These are phyloP conservation scores for Mus caroli DNA, from an alignment of 2,797 vertebrate species.

Conservation along the genomic window DNA sequence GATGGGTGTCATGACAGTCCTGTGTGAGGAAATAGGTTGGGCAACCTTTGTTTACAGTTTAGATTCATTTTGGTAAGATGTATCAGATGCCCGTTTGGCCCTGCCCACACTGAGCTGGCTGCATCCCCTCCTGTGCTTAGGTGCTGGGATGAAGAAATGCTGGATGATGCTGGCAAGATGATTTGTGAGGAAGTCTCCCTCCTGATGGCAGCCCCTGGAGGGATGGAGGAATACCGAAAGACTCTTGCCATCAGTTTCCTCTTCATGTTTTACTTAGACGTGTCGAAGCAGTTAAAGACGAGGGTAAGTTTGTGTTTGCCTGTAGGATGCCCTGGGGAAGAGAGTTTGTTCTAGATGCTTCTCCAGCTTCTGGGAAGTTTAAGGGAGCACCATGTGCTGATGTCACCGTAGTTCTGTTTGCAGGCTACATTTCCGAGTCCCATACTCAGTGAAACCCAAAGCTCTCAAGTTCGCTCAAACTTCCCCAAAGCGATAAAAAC, in stretches of 20 bases:
- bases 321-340: not conserved
- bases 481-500: not conserved
- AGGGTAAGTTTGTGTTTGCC: constrained; percentile 77
- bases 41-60: not conserved
- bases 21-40: not conserved
- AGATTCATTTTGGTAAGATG: not conserved
- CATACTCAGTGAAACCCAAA: not conserved
- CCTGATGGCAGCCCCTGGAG: constrained; percentile 83
- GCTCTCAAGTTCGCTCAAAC: not conserved
- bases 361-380: not conserved
- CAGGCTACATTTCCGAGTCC: not conserved
- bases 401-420: not conserved
- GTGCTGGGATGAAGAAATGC: constrained; percentile 88
- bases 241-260: constrained; percentile 90
- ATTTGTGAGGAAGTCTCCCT: constrained; percentile 89
- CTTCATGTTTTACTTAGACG: constrained; percentile 91
- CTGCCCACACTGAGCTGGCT: not conserved
- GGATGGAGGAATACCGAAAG: constrained; percentile 89
- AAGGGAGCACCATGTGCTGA: not conserved
- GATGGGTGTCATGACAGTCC: not conserved
- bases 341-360: not conserved
- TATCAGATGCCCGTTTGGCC: not conserved
- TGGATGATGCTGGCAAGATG: constrained; percentile 86
- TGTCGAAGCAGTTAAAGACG: constrained; percentile 87
- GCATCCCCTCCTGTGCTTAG: constrained; percentile 76